Conservation (phyloP, 2,797 vertebrate species). For the Micropoecilia bifurca region DNA sequence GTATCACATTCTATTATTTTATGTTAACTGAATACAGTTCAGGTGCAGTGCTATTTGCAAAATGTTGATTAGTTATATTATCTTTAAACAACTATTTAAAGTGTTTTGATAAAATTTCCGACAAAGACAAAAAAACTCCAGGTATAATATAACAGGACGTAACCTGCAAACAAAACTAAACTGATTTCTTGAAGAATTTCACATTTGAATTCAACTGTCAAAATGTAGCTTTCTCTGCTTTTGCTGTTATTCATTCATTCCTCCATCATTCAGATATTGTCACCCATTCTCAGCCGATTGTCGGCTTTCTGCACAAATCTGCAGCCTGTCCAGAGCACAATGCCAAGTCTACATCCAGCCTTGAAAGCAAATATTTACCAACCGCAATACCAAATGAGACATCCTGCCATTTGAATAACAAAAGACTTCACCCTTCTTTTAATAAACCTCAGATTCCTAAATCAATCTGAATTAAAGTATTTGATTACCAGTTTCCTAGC, state of each 20-base stretch:
- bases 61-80: not conserved
- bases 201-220: not conserved
- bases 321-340: slow-evolving; percentile 27
- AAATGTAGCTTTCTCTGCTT: not conserved
- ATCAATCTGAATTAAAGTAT: slow-evolving; percentile 81
- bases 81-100: not conserved
- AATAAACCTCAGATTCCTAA: slow-evolving; percentile 75
- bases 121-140: not conserved
- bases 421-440: slow-evolving; percentile 73
- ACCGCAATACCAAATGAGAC: slow-evolving; percentile 56
- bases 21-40: not conserved
- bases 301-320: slow-evolving; percentile 22
- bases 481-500: slow-evolving; percentile 87
- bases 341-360: slow-evolving; percentile 43
- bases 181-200: not conserved
- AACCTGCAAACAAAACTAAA: not conserved
- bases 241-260: slow-evolving; percentile 20
- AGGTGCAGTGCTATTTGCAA: not conserved
- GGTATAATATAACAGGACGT: not conserved
- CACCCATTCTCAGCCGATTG: slow-evolving; percentile 33
- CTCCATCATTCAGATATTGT: slow-evolving; percentile 15
- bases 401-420: slow-evolving; percentile 67
- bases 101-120: not conserved
- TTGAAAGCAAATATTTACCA: slow-evolving; percentile 57
- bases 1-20: not conserved